phyloP scores from a whole-genome alignment of 35 echinoderm and acorn worm genomes.

The Apostichopus parvimensis region DNA sequence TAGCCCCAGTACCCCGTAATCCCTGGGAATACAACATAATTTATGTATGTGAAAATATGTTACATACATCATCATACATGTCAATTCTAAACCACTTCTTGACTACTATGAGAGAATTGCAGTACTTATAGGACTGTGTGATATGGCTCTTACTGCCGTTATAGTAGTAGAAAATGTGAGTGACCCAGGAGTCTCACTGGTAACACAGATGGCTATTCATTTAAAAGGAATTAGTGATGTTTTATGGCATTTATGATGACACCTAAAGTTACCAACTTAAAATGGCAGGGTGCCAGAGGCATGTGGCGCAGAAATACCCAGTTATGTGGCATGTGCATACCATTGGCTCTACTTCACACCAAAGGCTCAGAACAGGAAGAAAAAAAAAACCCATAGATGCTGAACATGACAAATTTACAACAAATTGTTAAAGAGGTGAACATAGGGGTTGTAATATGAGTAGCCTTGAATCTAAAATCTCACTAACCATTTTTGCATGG shows the following conservation, averaged over 20 bases:
- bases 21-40: no score
- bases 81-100: no score
- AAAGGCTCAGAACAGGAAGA: neutral
- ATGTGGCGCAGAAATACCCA: constrained; percentile 12
- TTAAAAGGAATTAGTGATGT: constrained; percentile 32
- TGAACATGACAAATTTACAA: constrained; percentile 21
- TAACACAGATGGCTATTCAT: constrained; percentile 17
- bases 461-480: neutral
- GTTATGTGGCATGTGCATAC: constrained; percentile 2
- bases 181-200: no score
- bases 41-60: no score
- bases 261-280: neutral
- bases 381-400: no score
- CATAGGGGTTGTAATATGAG: neutral
- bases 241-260: constrained; percentile 27
- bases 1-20: no score
- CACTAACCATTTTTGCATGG: neutral
- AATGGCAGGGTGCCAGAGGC: constrained; percentile 30
- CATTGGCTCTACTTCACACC: neutral
- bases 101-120: no score
- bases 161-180: no score
- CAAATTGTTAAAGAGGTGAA: constrained; percentile 28
- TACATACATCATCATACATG: no score
- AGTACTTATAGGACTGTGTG: no score
- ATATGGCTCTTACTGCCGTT: no score